A percentile compares a stretch with the other conserved stretches of the same genome.
Evolutionary conservation across 2,113 vertebrate species (phyloP).

Genomic region (Nothocercus nigrocapillus): DNA sequence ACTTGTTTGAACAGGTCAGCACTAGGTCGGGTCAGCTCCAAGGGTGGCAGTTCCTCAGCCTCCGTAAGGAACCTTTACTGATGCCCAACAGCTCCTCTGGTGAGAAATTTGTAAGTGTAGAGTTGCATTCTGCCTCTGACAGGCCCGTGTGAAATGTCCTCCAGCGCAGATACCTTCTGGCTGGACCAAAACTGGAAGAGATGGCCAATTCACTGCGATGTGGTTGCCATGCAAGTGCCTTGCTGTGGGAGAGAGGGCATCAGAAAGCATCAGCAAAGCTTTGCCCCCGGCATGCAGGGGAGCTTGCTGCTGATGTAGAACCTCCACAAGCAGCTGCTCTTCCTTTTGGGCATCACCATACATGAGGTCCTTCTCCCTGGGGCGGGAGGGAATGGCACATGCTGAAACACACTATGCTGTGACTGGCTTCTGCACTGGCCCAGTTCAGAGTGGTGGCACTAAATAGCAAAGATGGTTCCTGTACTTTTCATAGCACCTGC

Average conservation of each 20-base stretch:
- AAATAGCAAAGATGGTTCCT: not conserved
- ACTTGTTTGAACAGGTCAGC: not conserved
- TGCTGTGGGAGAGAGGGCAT: not conserved
- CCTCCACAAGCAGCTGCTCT: not conserved
- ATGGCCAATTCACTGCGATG: not conserved
- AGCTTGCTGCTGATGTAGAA: not conserved
- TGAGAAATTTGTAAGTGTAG: not conserved
- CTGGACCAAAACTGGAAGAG: not conserved
- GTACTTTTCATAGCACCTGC: not conserved
- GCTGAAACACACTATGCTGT: not conserved
- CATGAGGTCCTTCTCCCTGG: not conserved
- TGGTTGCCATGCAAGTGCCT: not conserved
- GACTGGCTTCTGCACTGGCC: not conserved
- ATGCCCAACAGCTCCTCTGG: not conserved
- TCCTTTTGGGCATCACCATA: not conserved
- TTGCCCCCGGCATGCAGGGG: no score
- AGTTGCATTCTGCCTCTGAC: not conserved
- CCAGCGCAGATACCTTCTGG: accelerated
- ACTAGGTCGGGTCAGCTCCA: not conserved
- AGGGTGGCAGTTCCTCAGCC: not conserved
- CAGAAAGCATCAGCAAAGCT: not conserved
- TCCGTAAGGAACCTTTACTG: not conserved
- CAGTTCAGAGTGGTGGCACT: not conserved
- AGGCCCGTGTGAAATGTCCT: not conserved
- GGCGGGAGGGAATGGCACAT: no score